A percentile compares a stretch with the other conserved stretches of the same genome.
Conservation (phyloP, 2,797 vertebrate species). For the Nyctibius grandis region DNA sequence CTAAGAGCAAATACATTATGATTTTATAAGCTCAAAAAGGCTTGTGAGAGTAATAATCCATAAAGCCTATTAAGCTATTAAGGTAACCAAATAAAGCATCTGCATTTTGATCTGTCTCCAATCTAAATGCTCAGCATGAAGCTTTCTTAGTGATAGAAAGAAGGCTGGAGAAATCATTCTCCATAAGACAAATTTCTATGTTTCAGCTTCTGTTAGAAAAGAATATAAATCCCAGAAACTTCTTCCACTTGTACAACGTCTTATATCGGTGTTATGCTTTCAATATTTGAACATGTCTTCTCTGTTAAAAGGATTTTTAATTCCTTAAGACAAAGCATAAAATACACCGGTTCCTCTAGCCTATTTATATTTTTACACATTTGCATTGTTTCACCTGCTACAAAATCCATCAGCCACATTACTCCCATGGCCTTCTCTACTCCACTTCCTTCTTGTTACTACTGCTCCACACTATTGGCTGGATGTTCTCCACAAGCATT, state of each 20-base stretch:
- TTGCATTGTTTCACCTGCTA: not conserved
- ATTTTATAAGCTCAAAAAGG: constrained; percentile 48
- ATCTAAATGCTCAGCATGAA: not conserved
- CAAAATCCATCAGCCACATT: not conserved
- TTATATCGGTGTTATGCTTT: not conserved
- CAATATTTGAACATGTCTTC: not conserved
- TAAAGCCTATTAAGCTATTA: constrained; percentile 65
- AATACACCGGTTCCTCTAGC: not conserved
- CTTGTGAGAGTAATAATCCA: constrained; percentile 58
- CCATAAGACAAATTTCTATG: not conserved
- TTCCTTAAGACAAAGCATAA: not conserved
- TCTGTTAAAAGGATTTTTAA: not conserved
- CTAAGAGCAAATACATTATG: constrained; percentile 27
- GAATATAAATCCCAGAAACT: not conserved
- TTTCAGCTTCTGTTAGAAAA: not conserved
- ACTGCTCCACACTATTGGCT: not conserved
- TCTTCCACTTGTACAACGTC: not conserved
- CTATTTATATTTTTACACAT: not conserved
- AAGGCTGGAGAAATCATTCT: not conserved
- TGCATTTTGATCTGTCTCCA: constrained; percentile 55
- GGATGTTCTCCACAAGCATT: not conserved
- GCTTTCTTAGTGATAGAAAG: not conserved
- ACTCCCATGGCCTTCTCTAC: not conserved
- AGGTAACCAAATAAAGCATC: constrained; percentile 61
- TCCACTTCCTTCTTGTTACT: not conserved